Evolutionary conservation across 2,888 invertebrate species (phyloP), one percentile per base, ranked within the genome.

Genomic region (Rhingia rostrata): DNA sequence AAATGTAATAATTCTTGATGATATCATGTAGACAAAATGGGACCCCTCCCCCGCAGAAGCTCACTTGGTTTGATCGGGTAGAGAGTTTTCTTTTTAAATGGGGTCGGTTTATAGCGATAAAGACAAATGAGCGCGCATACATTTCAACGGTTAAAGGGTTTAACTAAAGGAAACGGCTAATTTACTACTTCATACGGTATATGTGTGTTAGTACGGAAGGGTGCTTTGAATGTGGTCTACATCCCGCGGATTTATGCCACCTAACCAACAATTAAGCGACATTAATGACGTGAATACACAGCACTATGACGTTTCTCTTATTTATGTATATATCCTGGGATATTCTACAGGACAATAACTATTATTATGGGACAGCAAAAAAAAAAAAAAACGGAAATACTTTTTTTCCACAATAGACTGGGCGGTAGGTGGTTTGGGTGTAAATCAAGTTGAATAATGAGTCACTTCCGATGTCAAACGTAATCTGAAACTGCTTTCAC

Each of bases 381-480:
- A 32, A 69, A 56, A 58, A n/a, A 22, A 6, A 35, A n/a, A 14
- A 3, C 12, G 37, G n/a, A 39, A 43, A 14, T 3, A 41, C n/a
- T 35, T 12, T n/a, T 37, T 9, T 33, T 35, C 10, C 14, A 22
- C 7, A 9, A 9, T 30, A 22, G 54, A n/a, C 43, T 10, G 58
- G 63, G 39, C 12, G 49, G 66, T 51, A 22, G 22, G 22, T 22
- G 22, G 41, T 39, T 9, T 30, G 41, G 0, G 58, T 49, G 58
- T 79, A 82, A 82, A 82, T 70, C 70, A 82, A 64, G 70, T 77
- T 61, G 77, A 77, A 70, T 60, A 64, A 81, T 64, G 81, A 75
- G 41, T 82, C 70, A 82, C 60, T 81, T 75, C 75, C 64, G 75
- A 60, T 43, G 69, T 77, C 64, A 47, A 64, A 81, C 51, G 60